Conservation (phyloP, 2,797 vertebrate species). For the Sandelia bainsii region DNA sequence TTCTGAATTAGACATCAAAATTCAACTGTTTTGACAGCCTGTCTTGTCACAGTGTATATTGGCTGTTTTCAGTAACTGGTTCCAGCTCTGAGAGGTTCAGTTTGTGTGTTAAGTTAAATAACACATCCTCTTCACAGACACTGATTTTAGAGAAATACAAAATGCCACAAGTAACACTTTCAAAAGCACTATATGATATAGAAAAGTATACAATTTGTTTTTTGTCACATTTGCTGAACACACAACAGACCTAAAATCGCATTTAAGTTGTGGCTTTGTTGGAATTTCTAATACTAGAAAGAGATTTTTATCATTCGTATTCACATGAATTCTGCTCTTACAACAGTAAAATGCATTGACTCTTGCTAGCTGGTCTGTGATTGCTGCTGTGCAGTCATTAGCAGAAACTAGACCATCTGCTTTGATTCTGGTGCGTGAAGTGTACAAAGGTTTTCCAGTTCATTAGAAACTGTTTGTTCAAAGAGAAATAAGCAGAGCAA, state of each 20-base stretch:
- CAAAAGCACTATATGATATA: background rate
- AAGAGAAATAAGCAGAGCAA: background rate
- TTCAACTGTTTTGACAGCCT: background rate
- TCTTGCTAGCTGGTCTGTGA: background rate
- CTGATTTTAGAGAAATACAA: background rate
- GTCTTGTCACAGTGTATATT: too few relatives aligned
- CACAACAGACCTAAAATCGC: background rate
- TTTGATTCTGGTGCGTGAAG: background rate
- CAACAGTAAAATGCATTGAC: background rate
- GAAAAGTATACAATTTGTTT: background rate
- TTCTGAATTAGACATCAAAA: background rate
- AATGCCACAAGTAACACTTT: background rate
- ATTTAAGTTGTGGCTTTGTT: conserved; percentile 9
- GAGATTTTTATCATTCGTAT: background rate
- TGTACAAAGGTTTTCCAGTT: background rate
- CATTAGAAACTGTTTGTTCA: conserved; percentile 14
- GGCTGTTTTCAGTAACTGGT: background rate
- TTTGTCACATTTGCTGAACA: background rate
- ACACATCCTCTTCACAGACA: background rate
- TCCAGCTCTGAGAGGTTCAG: background rate
- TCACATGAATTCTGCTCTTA: conserved; percentile 1
- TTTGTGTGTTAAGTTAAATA: too few relatives aligned
- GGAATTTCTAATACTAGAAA: too few relatives aligned
- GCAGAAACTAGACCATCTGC: background rate
- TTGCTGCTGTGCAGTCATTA: conserved; percentile 13